Evolutionary conservation across 2,797 vertebrate genomes (phyloP), one percentile per base, ranked within the genome.

Genomic region (Parauchenoglanis ngamensis): DNA sequence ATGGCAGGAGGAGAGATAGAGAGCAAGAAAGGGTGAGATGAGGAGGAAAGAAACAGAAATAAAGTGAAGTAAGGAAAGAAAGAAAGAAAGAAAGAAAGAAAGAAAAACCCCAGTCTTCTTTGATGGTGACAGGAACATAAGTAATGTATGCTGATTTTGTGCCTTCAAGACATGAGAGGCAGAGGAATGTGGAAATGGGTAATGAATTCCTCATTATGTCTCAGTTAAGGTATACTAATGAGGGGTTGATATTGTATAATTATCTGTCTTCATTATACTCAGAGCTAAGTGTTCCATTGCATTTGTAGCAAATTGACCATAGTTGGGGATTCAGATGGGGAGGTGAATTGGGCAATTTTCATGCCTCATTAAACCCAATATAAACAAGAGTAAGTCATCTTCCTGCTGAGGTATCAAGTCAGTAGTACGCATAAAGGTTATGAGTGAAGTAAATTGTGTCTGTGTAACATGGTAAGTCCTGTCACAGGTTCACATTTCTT

Each of bases 281-380:
- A 84, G 86, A 85, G 82, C 81, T 83, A 90, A 90, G 87, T 87
- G 89, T 86, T 90, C 75, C 84, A 77, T 72, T 85, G 87, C 90
- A 89, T 90, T 91, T 90, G 88, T 87, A 89, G 87, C 88, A 91
- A 91, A 92, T 91, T 91, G 88, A 90, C 89, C 89, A 90, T 86
- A 88, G 77, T 89, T 86, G 83, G 84, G 86, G 75, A 63, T 57
- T 75, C 61, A 25, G 73, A 57, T 76, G 84, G 84, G 88, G 85
- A 63, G 86, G 79, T 73, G 44, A 87, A 90, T 68, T 82, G 88
- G 87, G 84, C 88, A 89, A 91, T 91, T 87, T 88, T 85, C 86
- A 85, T 80, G 83, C 87, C 19, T 80, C 86, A 89, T 90, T 90
- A 86, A 88, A 73, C 40, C 15, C 86, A 85, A 85, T 79, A 89